Conservation (phyloP, 2,113 vertebrate species). For the Muntiacus muntjak region DNA sequence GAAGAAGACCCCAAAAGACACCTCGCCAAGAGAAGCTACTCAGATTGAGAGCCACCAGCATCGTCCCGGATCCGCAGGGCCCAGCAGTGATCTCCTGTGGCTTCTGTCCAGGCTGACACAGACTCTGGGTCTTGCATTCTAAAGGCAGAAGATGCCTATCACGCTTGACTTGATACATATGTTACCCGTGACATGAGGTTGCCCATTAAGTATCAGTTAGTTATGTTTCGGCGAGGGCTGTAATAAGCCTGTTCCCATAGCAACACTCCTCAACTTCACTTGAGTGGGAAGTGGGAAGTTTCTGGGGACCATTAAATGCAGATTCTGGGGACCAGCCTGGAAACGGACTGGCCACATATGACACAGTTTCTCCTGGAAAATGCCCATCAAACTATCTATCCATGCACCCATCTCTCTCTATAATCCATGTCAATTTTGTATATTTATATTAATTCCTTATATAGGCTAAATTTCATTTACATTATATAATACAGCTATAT, state of each 20-base stretch:
- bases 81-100: fast-evolving
- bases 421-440: background rate
- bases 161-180: fast-evolving
- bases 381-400: fast-evolving
- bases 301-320: fast-evolving
- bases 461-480: fast-evolving
- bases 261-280: fast-evolving
- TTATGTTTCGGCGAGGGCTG: fast-evolving
- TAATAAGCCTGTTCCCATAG: fast-evolving
- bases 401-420: background rate
- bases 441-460: too few relatives aligned
- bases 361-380: background rate
- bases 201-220: fast-evolving
- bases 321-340: background rate
- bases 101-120: fast-evolving
- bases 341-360: fast-evolving
- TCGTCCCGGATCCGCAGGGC: fast-evolving
- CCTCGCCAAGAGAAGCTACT: fast-evolving
- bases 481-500: background rate
- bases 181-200: background rate
- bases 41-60: fast-evolving
- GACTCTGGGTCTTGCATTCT: background rate
- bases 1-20: too few relatives aligned
- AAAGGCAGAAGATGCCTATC: too few relatives aligned
- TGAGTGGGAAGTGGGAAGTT: fast-evolving